Percentiles rank a stretch among this genome's conserved stretches.
phyloP scores from a whole-genome alignment of 2,888 invertebrate genomes.

The Eilema sororculum region DNA sequence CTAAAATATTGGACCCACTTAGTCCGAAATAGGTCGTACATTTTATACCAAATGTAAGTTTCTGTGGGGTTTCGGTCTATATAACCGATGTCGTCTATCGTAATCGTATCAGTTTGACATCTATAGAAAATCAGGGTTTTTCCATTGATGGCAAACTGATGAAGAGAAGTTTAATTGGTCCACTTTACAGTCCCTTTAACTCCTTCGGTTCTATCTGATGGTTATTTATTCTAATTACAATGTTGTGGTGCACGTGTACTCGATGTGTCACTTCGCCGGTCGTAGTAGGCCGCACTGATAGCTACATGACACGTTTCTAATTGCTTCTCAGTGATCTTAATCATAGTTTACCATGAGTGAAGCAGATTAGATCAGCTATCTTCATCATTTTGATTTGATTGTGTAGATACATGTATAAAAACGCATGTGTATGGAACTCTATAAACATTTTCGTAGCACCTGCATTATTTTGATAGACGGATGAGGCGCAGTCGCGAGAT shows the following conservation, averaged over 20 bases:
- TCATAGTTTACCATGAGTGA: conserved; percentile 16
- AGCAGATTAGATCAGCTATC: conserved; percentile 21
- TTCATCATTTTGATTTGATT: background rate
- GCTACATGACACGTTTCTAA: conserved; percentile 29
- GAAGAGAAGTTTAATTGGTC: background rate
- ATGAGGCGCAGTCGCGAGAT: no score
- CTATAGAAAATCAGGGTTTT: no score
- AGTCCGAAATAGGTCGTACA: no score
- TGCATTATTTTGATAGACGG: no score
- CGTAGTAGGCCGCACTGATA: conserved; percentile 21
- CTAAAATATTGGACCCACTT: no score
- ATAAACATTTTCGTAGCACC: no score
- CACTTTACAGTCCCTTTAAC: background rate
- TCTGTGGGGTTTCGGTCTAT: no score
- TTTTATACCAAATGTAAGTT: no score
- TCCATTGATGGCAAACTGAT: no score
- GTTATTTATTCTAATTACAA: conserved; percentile 8
- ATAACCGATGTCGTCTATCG: no score
- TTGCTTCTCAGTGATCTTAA: conserved; percentile 36
- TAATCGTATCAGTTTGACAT: no score
- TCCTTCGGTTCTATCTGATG: background rate
- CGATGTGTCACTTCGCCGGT: conserved; percentile 24
- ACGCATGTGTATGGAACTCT: no score
- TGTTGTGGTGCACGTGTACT: conserved; percentile 25
- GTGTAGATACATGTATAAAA: background rate